phyloP scores from a whole-genome alignment of 1,140 invertebrate species.

The Formica selysi region DNA sequence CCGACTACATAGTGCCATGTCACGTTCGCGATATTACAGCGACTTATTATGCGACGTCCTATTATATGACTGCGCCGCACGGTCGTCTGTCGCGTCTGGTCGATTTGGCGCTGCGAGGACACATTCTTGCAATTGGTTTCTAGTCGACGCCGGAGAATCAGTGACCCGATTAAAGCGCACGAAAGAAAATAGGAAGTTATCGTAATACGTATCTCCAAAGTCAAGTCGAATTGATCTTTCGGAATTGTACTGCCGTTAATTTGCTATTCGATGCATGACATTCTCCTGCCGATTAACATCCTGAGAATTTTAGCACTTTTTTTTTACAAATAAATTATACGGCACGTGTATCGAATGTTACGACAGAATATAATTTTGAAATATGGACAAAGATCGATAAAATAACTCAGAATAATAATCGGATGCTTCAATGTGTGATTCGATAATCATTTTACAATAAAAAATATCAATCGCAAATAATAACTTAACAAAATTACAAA shows the following conservation, averaged over 20 bases:
- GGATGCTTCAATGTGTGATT: not conserved
- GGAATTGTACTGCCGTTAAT: not conserved
- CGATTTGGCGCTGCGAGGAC: conserved; percentile 63
- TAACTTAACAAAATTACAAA: not conserved
- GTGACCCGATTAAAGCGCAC: conserved; percentile 70
- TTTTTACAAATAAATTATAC: not conserved
- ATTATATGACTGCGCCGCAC: conserved; percentile 35
- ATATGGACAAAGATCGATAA: too few species aligned
- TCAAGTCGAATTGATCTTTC: not conserved
- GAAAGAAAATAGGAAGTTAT: conserved; percentile 68
- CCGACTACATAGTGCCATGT: conserved; percentile 23
- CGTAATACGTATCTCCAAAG: conserved; percentile 11
- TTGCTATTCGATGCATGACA: conserved; percentile 11
- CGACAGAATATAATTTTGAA: not conserved
- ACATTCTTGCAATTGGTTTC: conserved; percentile 64
- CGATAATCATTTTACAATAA: not conserved
- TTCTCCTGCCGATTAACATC: not conserved
- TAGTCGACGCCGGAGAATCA: conserved; percentile 59
- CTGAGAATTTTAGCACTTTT: not conserved
- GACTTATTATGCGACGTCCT: conserved; percentile 44
- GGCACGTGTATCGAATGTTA: too few species aligned
- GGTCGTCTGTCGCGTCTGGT: conserved; percentile 31
- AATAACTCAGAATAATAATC: not conserved
- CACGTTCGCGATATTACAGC: conserved; percentile 42
- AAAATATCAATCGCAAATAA: not conserved